These are phyloP conservation scores for Nerophis ophidion DNA, from an alignment of 2,113 vertebrate genomes.

Conservation along the genomic window DNA sequence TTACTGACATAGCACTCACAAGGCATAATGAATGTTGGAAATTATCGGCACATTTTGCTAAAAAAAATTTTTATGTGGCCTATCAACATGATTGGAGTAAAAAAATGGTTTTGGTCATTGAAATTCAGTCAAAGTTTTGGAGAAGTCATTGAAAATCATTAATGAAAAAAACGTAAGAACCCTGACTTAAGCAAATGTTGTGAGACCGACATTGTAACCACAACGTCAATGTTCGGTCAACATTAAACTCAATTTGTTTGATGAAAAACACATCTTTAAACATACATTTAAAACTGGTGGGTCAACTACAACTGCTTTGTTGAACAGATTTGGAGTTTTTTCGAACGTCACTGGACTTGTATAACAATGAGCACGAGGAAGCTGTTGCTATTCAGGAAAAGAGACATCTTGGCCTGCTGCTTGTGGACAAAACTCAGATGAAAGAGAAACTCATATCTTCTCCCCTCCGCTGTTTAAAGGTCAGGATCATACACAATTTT, in stretches of 20 bases:
- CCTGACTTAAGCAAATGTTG: too few species aligned
- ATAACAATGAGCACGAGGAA: constrained; percentile 73
- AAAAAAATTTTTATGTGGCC: background rate
- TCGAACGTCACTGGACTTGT: constrained; percentile 69
- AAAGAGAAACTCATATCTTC: constrained; percentile 77
- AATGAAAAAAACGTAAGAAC: too few species aligned
- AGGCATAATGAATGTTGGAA: background rate
- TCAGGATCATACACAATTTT: constrained; percentile 38
- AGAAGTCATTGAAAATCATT: too few species aligned
- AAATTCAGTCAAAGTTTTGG: too few species aligned
- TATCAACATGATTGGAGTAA: constrained; percentile 3
- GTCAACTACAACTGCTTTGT: background rate
- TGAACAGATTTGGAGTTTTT: constrained; percentile 76
- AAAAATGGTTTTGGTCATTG: too few species aligned
- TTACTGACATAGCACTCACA: background rate
- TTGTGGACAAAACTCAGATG: constrained; percentile 76
- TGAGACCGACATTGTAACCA: too few species aligned
- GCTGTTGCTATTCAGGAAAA: constrained; percentile 65
- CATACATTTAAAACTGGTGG: too few species aligned
- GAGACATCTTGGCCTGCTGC: constrained; percentile 74
- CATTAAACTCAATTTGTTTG: too few species aligned
- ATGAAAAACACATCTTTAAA: too few species aligned
- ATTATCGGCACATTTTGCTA: background rate
- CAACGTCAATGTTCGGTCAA: too few species aligned
- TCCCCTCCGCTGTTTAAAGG: constrained; percentile 74